Conservation (phyloP, 2,888 invertebrate genomes). For the Orthonevra nobilis region DNA sequence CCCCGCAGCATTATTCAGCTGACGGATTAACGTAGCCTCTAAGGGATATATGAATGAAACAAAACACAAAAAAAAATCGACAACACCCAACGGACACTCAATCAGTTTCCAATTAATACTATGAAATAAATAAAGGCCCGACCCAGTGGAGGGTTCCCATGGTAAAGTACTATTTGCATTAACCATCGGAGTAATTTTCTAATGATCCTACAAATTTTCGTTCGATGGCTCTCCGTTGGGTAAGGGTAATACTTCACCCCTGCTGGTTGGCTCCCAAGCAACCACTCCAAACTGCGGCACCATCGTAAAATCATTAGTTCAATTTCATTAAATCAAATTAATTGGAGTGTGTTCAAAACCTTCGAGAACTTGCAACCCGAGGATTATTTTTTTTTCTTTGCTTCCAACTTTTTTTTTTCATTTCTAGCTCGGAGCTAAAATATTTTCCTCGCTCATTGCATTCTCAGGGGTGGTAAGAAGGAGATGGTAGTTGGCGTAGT, state of each 20-base stretch:
- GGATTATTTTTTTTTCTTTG: conserved; percentile 47
- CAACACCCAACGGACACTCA: conserved; percentile 66
- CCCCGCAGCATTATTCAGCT: conserved; percentile 28
- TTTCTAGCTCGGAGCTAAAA: conserved; percentile 16
- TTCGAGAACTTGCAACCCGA: conserved; percentile 61
- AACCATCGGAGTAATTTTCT: conserved; percentile 65
- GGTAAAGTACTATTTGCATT: conserved; percentile 63
- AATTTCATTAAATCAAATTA: conserved; percentile 71
- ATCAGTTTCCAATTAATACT: conserved; percentile 69
- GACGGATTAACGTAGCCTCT: conserved; percentile 57
- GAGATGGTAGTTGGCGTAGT: not conserved
- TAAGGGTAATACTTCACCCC: not conserved
- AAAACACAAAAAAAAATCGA: conserved; percentile 54
- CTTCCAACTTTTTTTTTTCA: conserved; percentile 25
- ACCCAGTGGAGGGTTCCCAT: conserved; percentile 1
- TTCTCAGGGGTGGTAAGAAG: conserved; percentile 5
- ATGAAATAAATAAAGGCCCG: conserved; percentile 56
- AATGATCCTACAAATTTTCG: conserved; percentile 68
- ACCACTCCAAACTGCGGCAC: conserved; percentile 43
- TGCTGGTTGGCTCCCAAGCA: not conserved
- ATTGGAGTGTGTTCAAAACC: conserved; percentile 70
- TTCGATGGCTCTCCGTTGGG: no score
- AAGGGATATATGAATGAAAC: conserved; percentile 1
- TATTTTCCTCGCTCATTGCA: conserved; percentile 49
- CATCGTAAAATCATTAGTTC: conserved; percentile 70